Percentiles rank a stretch among this genome's conserved stretches.
Evolutionary conservation across 2,888 invertebrate genomes (phyloP).

Genomic region (Synanthedon myopaeformis): DNA sequence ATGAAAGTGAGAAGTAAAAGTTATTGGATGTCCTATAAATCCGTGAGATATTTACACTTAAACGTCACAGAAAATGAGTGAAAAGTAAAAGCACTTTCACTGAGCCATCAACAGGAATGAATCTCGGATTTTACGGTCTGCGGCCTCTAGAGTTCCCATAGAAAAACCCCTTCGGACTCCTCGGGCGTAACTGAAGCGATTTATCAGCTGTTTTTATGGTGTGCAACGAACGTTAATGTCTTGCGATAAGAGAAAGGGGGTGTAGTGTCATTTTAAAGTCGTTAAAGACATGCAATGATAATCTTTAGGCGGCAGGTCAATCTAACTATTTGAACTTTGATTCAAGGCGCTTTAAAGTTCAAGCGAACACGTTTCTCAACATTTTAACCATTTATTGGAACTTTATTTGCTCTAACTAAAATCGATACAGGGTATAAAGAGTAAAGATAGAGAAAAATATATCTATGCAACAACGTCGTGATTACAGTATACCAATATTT

Average conservation of each 20-base stretch:
- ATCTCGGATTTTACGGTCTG: slow-evolving; percentile 31
- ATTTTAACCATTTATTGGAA: too few relatives aligned
- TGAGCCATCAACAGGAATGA: slow-evolving; percentile 22
- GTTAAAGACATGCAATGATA: slow-evolving; percentile 3
- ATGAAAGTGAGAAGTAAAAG: too few relatives aligned
- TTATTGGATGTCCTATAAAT: too few relatives aligned
- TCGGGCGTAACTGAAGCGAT: slow-evolving; percentile 34
- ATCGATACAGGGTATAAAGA: too few relatives aligned
- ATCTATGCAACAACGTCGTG: too few relatives aligned
- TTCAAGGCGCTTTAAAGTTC: neutral
- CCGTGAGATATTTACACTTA: neutral
- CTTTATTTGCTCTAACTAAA: too few relatives aligned
- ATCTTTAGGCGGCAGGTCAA: slow-evolving; percentile 3
- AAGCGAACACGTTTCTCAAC: too few relatives aligned
- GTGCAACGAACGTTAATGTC: slow-evolving; percentile 1
- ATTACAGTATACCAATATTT: too few relatives aligned
- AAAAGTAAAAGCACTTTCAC: slow-evolving; percentile 50
- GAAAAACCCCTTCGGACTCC: slow-evolving; percentile 23
- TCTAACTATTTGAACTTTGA: neutral
- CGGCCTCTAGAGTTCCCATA: slow-evolving; percentile 25
- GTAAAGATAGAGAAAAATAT: too few relatives aligned
- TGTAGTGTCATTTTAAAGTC: neutral
- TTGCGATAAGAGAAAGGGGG: neutral
- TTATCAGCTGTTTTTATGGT: slow-evolving; percentile 41
- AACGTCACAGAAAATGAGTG: neutral